phyloP scores from a whole-genome alignment of 2,888 invertebrate species.

The Danaus chrysippus region DNA sequence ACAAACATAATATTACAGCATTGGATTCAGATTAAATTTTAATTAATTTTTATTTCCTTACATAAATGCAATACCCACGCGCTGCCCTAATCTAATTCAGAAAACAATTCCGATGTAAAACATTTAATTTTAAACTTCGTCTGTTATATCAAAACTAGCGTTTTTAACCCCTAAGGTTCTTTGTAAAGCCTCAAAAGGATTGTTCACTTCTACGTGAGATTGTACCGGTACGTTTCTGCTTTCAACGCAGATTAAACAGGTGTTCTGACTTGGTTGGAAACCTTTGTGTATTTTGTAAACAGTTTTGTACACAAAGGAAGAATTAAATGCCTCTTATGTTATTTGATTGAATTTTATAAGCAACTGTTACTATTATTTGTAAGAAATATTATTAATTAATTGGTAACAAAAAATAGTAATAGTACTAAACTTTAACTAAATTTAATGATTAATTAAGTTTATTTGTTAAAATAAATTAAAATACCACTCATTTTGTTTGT shows the following conservation, averaged over 20 bases:
- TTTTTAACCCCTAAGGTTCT: constrained; percentile 29
- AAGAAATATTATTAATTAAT: too few species aligned
- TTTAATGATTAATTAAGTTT: too few species aligned
- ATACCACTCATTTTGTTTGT: too few species aligned
- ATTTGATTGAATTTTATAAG: neutral
- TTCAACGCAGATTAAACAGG: constrained; percentile 15
- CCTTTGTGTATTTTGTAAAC: constrained; percentile 12
- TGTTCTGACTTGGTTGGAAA: constrained; percentile 10
- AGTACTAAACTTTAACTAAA: too few species aligned
- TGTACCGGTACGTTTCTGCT: constrained; percentile 16
- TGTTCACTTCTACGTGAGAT: constrained; percentile 43
- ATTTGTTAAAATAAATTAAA: too few species aligned
- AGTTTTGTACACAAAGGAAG: neutral
- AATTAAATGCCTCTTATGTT: neutral
- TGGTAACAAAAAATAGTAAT: too few species aligned
- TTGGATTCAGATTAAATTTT: too few species aligned
- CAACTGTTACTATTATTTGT: neutral
- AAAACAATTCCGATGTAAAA: constrained; percentile 22
- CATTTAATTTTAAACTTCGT: constrained; percentile 23
- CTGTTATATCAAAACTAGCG: constrained; percentile 13
- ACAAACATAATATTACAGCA: too few species aligned
- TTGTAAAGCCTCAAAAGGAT: constrained; percentile 53
- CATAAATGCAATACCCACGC: constrained; percentile 16
- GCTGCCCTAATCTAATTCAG: constrained; percentile 22
- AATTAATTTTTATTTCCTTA: constrained; percentile 1